Conservation (phyloP, 2,113 vertebrate genomes). For the Chamaetylas fuelleborni region DNA sequence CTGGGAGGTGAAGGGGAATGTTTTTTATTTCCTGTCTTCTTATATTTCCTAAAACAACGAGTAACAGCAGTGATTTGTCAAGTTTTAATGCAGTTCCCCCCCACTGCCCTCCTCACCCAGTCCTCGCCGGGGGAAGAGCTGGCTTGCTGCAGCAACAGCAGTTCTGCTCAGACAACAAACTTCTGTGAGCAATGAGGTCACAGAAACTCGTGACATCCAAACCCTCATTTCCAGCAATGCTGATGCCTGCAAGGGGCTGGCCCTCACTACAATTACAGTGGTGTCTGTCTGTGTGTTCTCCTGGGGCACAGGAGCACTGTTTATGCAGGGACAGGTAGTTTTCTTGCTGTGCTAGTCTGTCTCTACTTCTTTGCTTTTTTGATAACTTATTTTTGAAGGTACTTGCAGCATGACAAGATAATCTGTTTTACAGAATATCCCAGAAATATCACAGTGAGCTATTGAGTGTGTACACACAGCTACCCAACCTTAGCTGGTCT, state of each 20-base stretch:
- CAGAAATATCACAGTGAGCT: background rate
- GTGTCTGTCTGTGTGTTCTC: background rate
- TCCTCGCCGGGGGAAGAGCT: rapidly evolving
- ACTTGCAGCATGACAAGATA: background rate
- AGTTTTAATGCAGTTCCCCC: background rate
- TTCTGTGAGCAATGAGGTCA: background rate
- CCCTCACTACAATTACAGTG: background rate
- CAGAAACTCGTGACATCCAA: background rate
- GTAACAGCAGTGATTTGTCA: background rate
- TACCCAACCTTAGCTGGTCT: background rate
- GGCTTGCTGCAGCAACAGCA: background rate
- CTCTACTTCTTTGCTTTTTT: background rate
- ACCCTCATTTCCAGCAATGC: background rate
- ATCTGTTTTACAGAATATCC: background rate
- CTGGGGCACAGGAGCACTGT: background rate
- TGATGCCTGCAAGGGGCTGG: background rate
- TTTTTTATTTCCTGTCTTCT: background rate
- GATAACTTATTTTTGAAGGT: background rate
- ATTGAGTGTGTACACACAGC: background rate
- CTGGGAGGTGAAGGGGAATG: background rate
- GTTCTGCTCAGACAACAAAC: background rate
- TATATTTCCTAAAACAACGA: rapidly evolving
- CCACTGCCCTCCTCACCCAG: background rate
- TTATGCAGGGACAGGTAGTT: background rate
- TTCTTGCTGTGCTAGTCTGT: background rate